Conservation (phyloP, 2,888 invertebrate genomes). For the Agriopis marginaria region DNA sequence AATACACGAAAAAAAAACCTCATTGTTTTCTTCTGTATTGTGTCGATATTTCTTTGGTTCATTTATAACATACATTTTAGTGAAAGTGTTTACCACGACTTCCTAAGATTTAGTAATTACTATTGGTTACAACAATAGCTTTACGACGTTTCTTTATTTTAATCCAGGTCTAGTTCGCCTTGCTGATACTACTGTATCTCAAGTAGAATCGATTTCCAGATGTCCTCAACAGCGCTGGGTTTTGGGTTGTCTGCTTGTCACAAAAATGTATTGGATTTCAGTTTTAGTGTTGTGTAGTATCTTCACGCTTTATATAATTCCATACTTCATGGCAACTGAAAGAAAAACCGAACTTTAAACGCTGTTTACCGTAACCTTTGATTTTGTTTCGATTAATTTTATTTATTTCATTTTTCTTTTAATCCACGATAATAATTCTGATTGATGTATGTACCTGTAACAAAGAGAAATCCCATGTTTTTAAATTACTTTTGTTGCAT, state of each 20-base stretch:
- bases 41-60: neutral
- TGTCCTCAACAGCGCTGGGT: neutral
- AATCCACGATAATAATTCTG: neutral
- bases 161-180: neutral
- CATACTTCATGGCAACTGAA: neutral
- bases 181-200: neutral
- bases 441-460: slow-evolving; percentile 21
- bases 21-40: neutral
- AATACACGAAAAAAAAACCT: no score
- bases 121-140: neutral
- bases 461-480: slow-evolving; percentile 12
- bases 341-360: neutral
- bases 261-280: neutral
- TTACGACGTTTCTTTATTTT: neutral
- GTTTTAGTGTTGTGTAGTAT: neutral
- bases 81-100: neutral
- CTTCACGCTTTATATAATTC: neutral
- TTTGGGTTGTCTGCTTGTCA: neutral
- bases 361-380: neutral
- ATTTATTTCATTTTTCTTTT: neutral
- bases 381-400: neutral
- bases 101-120: neutral
- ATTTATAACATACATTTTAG: neutral
- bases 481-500: neutral
- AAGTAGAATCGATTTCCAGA: neutral